Percentiles rank a stretch among this genome's conserved stretches.
These are phyloP conservation scores for Stigmatopora nigra DNA, from an alignment of 2,113 vertebrate species.

Conservation along the genomic window DNA sequence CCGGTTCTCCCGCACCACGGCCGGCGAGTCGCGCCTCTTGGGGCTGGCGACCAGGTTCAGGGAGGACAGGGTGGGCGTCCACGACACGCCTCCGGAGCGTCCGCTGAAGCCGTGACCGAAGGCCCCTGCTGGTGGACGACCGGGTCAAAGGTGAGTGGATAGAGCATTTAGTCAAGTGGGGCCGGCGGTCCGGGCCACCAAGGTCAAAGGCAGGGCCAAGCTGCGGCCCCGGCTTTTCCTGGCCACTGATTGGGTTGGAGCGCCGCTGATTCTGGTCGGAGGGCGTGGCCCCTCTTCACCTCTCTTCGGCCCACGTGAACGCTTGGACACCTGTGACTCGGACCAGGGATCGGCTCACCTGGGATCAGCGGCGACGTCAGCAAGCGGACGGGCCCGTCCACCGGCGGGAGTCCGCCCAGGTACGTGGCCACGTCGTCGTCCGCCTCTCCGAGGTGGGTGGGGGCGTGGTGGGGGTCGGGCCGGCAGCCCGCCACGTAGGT, in stretches of 20 bases:
- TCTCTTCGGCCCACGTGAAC: no score
- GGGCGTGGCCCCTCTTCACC: no score
- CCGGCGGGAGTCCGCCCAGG: conserved; percentile 72
- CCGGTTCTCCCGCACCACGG: conserved; percentile 80
- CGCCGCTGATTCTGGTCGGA: no score
- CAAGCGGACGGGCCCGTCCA: conserved; percentile 71
- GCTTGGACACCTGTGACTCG: no score
- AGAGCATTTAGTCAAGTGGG: no score
- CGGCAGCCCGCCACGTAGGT: conserved; percentile 64
- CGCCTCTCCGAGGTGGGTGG: conserved; percentile 13
- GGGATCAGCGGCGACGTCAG: conserved; percentile 79
- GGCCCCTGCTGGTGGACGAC: conserved; percentile 45
- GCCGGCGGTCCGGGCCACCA: no score
- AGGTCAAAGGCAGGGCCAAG: no score
- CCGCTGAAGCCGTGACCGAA: conserved; percentile 93
- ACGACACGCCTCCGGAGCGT: conserved; percentile 82
- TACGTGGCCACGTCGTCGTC: conserved; percentile 66
- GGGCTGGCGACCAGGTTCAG: conserved; percentile 88
- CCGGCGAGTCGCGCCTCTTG: conserved; percentile 75
- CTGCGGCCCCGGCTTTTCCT: no score
- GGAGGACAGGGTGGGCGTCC: conserved; percentile 78
- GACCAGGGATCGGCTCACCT: conserved; percentile 75
- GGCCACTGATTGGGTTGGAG: no score
- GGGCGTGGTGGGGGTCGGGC: conserved; percentile 3
- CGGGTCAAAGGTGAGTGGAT: no score